Evolutionary conservation across 2,888 invertebrate genomes (phyloP), one percentile per base, ranked within the genome.

Genomic region (Mythimna impura): DNA sequence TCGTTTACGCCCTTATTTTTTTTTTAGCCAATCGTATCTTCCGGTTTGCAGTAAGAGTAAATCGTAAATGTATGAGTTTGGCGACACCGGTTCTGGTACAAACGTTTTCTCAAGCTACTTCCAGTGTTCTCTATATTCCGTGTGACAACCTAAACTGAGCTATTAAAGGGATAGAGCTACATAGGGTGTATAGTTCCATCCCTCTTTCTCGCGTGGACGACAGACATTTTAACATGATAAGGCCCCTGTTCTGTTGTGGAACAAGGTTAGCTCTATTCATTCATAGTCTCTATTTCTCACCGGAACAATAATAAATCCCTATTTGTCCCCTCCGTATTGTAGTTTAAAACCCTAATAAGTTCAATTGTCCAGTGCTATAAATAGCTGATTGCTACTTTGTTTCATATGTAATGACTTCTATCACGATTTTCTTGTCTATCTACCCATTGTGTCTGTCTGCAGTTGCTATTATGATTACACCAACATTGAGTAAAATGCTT

Each of bases 351-450:
- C 36, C 17, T 17, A 50, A 17, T 58, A 47, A 73, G 17, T 63
- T 36, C 6, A 55, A 75, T 52, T 50, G 30, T n/a, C 30, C 10
- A 63, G 43, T 58, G 17, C 10, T 40, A 6, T 55, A 50, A 17
- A 43, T 34, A 40, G 9, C 4, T 25, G 5, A 20, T 30, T 54
- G 47, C 17, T 66, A 61, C 22, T 57, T 69, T 17, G 22, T 34
- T 77, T 36, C 10, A 9, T 43, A 10, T 67, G 25, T 66, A 34
- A 50, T 40, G 8, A 43, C 12, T 47, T 10, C 12, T 50, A 30
- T 58, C 43, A 78, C 52, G 63, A 78, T 76, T 40, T 78, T 71
- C 58, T 30, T 60, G 58, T 71, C 14, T 14, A 58, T 47, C 20
- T 36, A 72, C 30, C 17, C 20, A 78, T 71, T 58, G 0, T 58